These are phyloP conservation scores for Odontamblyopus rebecca DNA, from an alignment of 2,797 vertebrate genomes.

Conservation along the genomic window DNA sequence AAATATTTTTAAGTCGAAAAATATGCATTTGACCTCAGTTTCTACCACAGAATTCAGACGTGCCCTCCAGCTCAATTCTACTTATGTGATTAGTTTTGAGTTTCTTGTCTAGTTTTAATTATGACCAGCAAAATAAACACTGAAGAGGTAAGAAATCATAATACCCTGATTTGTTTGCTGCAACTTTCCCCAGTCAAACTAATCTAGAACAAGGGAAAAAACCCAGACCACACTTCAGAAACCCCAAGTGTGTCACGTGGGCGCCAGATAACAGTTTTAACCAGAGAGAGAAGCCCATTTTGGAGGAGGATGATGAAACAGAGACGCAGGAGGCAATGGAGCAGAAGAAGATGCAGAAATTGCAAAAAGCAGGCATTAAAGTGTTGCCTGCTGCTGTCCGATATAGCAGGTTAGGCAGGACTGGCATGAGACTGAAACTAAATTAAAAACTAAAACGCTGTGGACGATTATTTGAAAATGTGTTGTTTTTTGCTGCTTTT, in stretches of 20 bases:
- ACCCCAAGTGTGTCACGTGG: constrained; percentile 73
- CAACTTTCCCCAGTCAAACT: constrained; percentile 34
- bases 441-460: constrained; percentile 37
- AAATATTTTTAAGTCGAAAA: too few relatives aligned
- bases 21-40: too few relatives aligned
- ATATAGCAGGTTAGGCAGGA: constrained; percentile 87
- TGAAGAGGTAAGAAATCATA: background rate
- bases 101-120: background rate
- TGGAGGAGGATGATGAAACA: constrained; percentile 70
- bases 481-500: background rate
- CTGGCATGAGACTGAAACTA: constrained; percentile 20
- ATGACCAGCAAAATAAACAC: background rate
- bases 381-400: constrained; percentile 84
- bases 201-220: constrained; percentile 51
- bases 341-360: constrained; percentile 78
- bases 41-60: background rate
- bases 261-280: constrained; percentile 50
- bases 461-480: constrained; percentile 14
- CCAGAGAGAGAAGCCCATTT: constrained; percentile 47
- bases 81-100: background rate
- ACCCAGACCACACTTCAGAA: constrained; percentile 46
- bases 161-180: constrained; percentile 8
- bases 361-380: constrained; percentile 89
- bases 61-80: background rate
- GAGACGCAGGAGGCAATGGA: constrained; percentile 69